phyloP scores from a whole-genome alignment of 92 coral and sea anemone species.

The Muricea muricata region DNA sequence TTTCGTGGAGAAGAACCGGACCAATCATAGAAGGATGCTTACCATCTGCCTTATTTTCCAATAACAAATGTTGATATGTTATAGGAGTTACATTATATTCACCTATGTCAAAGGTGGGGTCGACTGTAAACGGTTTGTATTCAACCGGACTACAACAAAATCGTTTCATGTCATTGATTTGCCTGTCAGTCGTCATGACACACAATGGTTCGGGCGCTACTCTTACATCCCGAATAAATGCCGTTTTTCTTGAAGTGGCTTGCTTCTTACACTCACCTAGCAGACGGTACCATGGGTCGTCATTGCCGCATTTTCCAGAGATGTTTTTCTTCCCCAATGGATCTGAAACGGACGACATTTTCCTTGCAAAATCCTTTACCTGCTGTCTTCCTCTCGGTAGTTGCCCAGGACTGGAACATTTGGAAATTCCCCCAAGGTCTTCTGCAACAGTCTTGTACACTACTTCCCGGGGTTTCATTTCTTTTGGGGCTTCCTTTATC shows the following conservation, averaged over 20 bases:
- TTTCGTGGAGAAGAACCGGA: slow-evolving; percentile 14
- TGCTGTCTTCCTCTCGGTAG: background rate
- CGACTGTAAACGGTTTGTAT: too few relatives aligned
- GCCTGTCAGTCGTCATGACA: slow-evolving; percentile 38
- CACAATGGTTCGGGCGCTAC: slow-evolving; percentile 42
- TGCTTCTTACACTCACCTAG: slow-evolving; percentile 35
- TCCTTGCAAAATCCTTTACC: background rate
- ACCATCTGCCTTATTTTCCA: background rate
- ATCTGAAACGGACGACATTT: background rate
- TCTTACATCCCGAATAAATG: slow-evolving; percentile 44
- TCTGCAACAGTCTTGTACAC: background rate
- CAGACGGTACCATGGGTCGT: slow-evolving; percentile 37
- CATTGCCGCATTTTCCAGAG: background rate
- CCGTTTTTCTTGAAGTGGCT: background rate
- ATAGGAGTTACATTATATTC: too few relatives aligned
- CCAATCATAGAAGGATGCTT: slow-evolving; percentile 15
- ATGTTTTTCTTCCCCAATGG: background rate
- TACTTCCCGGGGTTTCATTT: background rate
- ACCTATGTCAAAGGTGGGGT: too few relatives aligned
- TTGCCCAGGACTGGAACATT: too few relatives aligned
- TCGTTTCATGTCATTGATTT: slow-evolving; percentile 32
- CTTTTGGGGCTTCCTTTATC: background rate
- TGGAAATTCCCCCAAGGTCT: background rate
- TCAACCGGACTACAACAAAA: slow-evolving; percentile 35
- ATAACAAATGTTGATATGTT: background rate